phyloP scores from a whole-genome alignment of 2,113 vertebrate species.

The Peromyscus leucopus region DNA sequence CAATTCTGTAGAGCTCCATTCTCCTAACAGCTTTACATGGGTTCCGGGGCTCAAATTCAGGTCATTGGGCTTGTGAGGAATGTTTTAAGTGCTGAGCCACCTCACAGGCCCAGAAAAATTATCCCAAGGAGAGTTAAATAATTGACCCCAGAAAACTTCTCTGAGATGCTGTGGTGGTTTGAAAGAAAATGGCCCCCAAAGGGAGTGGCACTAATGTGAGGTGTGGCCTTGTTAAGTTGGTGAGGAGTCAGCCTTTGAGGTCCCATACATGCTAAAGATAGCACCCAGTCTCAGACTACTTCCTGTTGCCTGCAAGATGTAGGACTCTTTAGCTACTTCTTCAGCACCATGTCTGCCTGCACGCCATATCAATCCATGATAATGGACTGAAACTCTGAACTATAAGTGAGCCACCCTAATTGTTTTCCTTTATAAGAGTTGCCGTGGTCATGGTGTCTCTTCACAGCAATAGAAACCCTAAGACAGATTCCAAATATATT shows the following conservation, averaged over 20 bases:
- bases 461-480: background rate
- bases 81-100: background rate
- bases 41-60: background rate
- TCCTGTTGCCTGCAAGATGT: too few species aligned
- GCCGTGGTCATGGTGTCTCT: background rate
- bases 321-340: background rate
- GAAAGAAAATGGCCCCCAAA: too few species aligned
- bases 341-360: background rate
- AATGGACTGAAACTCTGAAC: too few species aligned
- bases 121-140: constrained; percentile 26
- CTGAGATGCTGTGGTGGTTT: background rate
- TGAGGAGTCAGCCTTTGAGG: background rate
- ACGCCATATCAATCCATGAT: background rate
- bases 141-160: constrained; percentile 22
- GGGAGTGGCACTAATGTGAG: background rate
- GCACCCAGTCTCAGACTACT: too few species aligned
- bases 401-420: background rate
- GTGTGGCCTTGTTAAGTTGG: background rate
- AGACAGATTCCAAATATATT: background rate
- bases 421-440: background rate
- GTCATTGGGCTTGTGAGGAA: too few species aligned
- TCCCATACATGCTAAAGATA: too few species aligned
- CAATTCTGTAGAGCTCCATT: background rate
- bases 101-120: background rate
- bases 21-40: background rate